Evolutionary conservation across 2,113 vertebrate species (phyloP), one percentile per base, ranked within the genome.

Genomic region (Cyphomyrus plagiostoma): DNA sequence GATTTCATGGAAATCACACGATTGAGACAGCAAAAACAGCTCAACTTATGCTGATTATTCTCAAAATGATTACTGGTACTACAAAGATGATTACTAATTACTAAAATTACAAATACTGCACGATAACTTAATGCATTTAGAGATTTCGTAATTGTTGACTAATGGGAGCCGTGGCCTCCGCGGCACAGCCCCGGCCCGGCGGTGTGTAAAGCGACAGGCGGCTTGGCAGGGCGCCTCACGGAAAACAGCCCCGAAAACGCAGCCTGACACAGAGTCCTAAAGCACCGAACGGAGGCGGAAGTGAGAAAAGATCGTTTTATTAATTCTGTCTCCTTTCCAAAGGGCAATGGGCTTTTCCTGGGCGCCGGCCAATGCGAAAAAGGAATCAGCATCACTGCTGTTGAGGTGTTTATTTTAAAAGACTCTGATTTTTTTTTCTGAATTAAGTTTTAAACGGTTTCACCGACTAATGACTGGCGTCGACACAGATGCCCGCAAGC

Each of bases 311-410:
- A 82, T 45, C 77, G 42, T 46, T 84, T 84, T 48, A 80, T 80
- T 80, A 80, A 80, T 80, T 80, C 74, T 80, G 74, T 42, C 74
- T 80, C 74, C 30, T 39, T 42, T 80, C 74, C 45, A 84, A 48
- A 84, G 45, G 82, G 39, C 82, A 84, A 48, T 84, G 42, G 82
- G 45, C 82, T 48, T 84, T 84, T 84, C 82, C 21, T 84, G 82
- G 82, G 19, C 42, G 82, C 42, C 2, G 82, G 42, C 82, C 39
- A 84, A 84, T 11, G 39, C 3, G 45, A 84, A 84, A 46, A 84
- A 48, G 45, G 82, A 26, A 84, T 84, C 19, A 84, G 19, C 82
- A n/a, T 84, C 45, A 23, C 42, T 46, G 45, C 82, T 84, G 45
- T 48, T 84, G 39, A 84, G 23, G 82, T 48, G 82, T 48, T 48